Percentiles rank a stretch among this genome's conserved stretches.
These are phyloP conservation scores for Itoplectis maculator DNA, from an alignment of 2,888 invertebrate genomes.

Conservation along the genomic window DNA sequence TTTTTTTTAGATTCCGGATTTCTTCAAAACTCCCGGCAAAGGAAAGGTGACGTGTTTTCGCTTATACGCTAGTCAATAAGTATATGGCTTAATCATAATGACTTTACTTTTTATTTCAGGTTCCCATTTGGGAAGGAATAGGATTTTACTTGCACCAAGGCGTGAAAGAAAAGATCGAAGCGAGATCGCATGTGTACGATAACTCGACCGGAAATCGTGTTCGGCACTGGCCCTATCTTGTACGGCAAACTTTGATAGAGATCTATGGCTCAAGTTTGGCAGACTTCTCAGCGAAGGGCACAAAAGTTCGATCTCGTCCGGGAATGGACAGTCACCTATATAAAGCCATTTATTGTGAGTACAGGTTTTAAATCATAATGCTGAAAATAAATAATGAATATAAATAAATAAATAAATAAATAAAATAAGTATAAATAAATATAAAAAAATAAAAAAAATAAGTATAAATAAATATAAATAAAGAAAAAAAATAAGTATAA, in stretches of 20 bases:
- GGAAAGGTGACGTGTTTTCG: background rate
- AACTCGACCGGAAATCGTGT: background rate
- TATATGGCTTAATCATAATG: background rate
- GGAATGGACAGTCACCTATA: background rate
- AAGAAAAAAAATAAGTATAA: no score
- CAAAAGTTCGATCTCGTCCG: background rate
- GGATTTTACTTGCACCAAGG: background rate
- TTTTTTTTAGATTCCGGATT: constrained; percentile 6
- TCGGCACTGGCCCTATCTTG: background rate
- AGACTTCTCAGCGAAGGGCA: background rate
- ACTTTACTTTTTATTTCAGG: background rate
- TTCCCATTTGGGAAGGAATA: constrained; percentile 1
- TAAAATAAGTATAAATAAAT: no score
- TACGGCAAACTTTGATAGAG: background rate
- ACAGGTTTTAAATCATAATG: background rate
- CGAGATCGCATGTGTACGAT: background rate
- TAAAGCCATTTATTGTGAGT: background rate
- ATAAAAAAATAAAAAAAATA: no score
- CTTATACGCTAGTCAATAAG: background rate
- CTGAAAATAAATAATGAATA: background rate
- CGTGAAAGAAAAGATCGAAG: background rate
- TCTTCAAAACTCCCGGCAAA: constrained; percentile 2
- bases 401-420: no score
- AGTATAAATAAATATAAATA: no score
- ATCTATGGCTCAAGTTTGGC: background rate